Evolutionary conservation across 2,113 vertebrate genomes (phyloP), one percentile per base, ranked within the genome.

Genomic region (Notothenia rossii): DNA sequence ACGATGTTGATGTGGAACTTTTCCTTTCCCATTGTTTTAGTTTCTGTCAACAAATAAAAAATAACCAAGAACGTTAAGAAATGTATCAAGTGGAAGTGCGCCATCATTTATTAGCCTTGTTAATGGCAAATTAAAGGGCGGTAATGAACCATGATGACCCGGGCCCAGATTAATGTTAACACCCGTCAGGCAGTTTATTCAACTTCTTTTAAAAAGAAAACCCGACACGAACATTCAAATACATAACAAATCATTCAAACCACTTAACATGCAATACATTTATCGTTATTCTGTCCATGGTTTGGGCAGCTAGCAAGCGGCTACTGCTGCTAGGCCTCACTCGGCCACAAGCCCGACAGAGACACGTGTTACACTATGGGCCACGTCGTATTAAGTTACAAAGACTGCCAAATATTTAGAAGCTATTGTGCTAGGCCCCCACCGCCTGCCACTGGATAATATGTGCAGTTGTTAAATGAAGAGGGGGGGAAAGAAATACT

Each of bases 1-100:
- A 96, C 95, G 94, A 96, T 96, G 94, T 96, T 96, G 72, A 96
- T 95, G 93, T 95, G 95, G 88, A 7, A 83, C 90, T 95, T 96
- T 93, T 95, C 95, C 93, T 95, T 96, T 93, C 81, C 94, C 95
- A 95, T 96, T 89, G 86, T 95, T 85, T 64, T 86, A 81, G 85
- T 94, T 95, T 93, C 94, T 94, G 53, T 36, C 1, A 13, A 20
- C 1, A 10, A 33, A 29, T 29, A 5, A 29, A 29, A 22, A 33
- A 10, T 29, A 68, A 51, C 7, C 3, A 25, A 8, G 36, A 22
- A 22, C 8, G 12, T 14, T 45, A 7, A 45, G 15, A 55, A 48
- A 60, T 2, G 0, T 17, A 0, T 2, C 1, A 12, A 2, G 9
- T 2, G 1, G 2, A 14, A 25, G 0, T 5, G 9, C 3, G 10